Conservation (phyloP, 2,113 vertebrate species). For the Dicerorhinus sumatrensis region DNA sequence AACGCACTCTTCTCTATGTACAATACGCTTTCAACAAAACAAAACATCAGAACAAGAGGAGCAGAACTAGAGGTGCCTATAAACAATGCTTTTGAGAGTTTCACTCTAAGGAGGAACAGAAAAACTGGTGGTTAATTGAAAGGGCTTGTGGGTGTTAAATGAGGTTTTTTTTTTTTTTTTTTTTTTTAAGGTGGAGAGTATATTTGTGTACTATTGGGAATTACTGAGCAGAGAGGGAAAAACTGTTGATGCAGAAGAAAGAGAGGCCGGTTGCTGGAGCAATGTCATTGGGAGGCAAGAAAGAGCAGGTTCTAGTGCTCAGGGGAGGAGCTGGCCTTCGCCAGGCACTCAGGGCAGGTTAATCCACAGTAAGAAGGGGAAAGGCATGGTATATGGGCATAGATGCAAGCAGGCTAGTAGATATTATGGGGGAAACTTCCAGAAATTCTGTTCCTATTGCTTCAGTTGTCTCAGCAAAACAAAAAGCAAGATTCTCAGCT, state of each 20-base stretch:
- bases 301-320: background rate
- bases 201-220: background rate
- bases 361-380: background rate
- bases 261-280: background rate
- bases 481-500: background rate
- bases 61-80: background rate
- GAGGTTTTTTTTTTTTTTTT: background rate
- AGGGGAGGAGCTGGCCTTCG: background rate
- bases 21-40: background rate
- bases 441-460: background rate
- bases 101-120: background rate
- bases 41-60: background rate
- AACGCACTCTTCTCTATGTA: background rate
- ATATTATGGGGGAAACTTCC: background rate
- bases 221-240: background rate
- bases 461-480: background rate
- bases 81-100: background rate
- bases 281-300: background rate
- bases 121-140: background rate
- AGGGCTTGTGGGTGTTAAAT: background rate
- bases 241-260: background rate
- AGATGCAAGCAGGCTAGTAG: background rate
- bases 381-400: background rate
- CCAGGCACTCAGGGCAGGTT: background rate
- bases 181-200: background rate